Conservation (phyloP, 2,797 vertebrate genomes). For the Cyclura pinguis region DNA sequence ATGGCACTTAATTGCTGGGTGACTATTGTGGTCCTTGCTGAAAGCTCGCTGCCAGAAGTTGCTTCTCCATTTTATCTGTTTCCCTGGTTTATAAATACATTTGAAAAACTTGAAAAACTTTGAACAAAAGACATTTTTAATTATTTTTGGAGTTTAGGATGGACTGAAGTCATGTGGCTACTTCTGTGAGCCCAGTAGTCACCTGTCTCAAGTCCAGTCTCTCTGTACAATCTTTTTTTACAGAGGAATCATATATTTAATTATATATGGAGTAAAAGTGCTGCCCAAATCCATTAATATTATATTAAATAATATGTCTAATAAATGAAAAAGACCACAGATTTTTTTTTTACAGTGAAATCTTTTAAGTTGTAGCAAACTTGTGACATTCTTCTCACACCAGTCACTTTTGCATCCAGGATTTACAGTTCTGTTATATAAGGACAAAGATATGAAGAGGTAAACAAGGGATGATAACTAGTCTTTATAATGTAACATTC, state of each 20-base stretch:
- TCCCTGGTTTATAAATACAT: conserved; percentile 6
- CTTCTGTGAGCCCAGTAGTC: not conserved
- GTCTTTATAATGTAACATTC: not conserved
- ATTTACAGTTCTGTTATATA: conserved; percentile 10
- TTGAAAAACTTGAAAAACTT: not conserved
- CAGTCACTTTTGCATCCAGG: not conserved
- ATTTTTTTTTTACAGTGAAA: conserved; percentile 59
- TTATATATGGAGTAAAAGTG: conserved; percentile 58
- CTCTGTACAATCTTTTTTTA: conserved; percentile 53
- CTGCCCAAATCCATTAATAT: not conserved
- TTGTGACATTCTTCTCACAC: conserved; percentile 66
- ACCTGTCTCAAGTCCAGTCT: conserved; percentile 7
- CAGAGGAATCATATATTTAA: conserved; percentile 55
- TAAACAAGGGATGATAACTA: conserved; percentile 17
- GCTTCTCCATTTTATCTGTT: not conserved
- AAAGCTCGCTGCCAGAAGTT: conserved; percentile 21
- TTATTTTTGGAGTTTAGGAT: conserved; percentile 2
- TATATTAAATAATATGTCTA: conserved; percentile 16
- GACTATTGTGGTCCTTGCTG: not conserved
- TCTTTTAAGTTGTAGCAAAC: conserved; percentile 54
- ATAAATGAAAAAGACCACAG: conserved; percentile 58
- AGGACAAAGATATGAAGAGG: conserved; percentile 1
- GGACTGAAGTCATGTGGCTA: not conserved
- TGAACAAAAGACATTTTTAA: not conserved
- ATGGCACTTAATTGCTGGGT: conserved; percentile 21